These are phyloP conservation scores for Syngnathus typhle DNA, from an alignment of 2,113 vertebrate species.

Conservation along the genomic window DNA sequence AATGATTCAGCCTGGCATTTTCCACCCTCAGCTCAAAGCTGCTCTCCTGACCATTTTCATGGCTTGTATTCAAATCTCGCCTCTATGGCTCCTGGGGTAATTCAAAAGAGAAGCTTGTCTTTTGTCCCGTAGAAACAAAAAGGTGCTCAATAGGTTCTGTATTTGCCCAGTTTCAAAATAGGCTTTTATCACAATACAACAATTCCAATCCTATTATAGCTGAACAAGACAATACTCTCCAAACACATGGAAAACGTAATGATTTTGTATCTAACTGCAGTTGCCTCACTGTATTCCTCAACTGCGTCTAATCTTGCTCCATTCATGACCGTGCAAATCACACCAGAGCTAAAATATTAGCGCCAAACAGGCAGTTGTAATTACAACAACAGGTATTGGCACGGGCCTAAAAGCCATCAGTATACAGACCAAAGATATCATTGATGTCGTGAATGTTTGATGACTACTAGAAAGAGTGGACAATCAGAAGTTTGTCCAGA, in stretches of 20 bases:
- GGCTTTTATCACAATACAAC: conserved; percentile 60
- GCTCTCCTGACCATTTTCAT: conserved; percentile 29
- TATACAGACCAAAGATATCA: conserved; percentile 35
- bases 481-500: conserved; percentile 12
- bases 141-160: conserved; percentile 51
- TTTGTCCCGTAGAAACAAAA: conserved; percentile 65
- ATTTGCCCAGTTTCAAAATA: conserved; percentile 62
- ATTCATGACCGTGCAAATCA: conserved; percentile 66
- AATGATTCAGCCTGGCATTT: conserved; percentile 29
- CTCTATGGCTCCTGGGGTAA: conserved; percentile 43
- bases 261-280: conserved; percentile 74
- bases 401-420: conserved; percentile 38
- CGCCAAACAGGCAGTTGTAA: conserved; percentile 58
- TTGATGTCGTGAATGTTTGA: conserved; percentile 29
- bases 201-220: conserved; percentile 66
- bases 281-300: conserved; percentile 71
- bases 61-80: conserved; percentile 33
- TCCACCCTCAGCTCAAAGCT: conserved; percentile 35
- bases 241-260: conserved; percentile 48
- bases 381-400: conserved; percentile 56
- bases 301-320: conserved; percentile 76
- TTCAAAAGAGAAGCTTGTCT: conserved; percentile 51
- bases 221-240: conserved; percentile 52
- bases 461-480: conserved; percentile 15
- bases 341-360: conserved; percentile 53